A percentile compares a stretch with the other conserved stretches of the same genome.
These are phyloP conservation scores for Brachylomia viminalis DNA, from an alignment of 2,888 invertebrate species.

Conservation along the genomic window DNA sequence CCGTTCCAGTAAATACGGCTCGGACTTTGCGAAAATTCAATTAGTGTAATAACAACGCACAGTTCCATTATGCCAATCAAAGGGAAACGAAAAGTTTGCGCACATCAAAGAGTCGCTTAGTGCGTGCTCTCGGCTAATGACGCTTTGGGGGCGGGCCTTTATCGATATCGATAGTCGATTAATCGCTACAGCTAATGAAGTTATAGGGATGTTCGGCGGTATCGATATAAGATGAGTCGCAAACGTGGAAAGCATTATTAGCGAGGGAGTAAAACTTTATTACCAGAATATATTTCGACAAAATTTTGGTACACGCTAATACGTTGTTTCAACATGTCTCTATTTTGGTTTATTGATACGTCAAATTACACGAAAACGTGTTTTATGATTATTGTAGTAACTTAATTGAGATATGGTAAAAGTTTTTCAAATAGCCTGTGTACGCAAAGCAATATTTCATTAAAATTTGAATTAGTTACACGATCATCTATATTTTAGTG, in stretches of 20 bases:
- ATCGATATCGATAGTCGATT: slow-evolving; percentile 68
- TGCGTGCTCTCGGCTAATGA: slow-evolving; percentile 79
- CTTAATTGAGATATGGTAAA: slow-evolving; percentile 5
- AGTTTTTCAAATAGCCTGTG: not conserved
- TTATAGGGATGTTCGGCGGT: slow-evolving; percentile 55
- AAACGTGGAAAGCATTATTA: slow-evolving; percentile 43
- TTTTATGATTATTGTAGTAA: slow-evolving; percentile 33
- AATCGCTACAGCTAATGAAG: slow-evolving; percentile 61
- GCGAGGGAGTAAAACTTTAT: slow-evolving; percentile 42
- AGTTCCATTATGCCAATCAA: slow-evolving; percentile 89
- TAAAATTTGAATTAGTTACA: not conserved
- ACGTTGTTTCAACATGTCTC: slow-evolving; percentile 13
- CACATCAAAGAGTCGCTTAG: slow-evolving; percentile 88
- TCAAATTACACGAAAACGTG: slow-evolving; percentile 21
- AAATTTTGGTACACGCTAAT: slow-evolving; percentile 40
- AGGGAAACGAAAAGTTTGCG: slow-evolving; percentile 88
- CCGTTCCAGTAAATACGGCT: slow-evolving; percentile 62
- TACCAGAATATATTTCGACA: slow-evolving; percentile 28
- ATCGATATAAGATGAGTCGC: slow-evolving; percentile 57
- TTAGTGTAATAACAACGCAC: slow-evolving; percentile 88
- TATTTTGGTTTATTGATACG: slow-evolving; percentile 38
- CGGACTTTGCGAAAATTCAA: slow-evolving; percentile 86
- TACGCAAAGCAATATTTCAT: not conserved
- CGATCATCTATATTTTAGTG: not conserved
- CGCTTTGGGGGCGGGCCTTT: slow-evolving; percentile 73